Percentiles rank a stretch among this genome's conserved stretches.
phyloP scores from a whole-genome alignment of 2,797 vertebrate species.

The Sebastes itinus region DNA sequence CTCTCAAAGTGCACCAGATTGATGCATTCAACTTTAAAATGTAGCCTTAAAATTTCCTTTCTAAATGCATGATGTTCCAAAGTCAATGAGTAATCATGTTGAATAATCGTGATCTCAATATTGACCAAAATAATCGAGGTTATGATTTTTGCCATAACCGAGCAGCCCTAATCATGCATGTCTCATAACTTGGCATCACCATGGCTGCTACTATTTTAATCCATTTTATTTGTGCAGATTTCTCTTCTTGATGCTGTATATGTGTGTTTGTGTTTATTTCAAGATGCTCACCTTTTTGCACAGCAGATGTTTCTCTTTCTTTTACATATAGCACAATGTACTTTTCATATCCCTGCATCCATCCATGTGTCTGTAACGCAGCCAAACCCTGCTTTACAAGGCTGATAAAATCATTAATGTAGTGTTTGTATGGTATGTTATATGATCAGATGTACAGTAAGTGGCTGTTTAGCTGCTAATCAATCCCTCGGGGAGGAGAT shows the following conservation, averaged over 20 bases:
- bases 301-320: neutral
- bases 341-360: neutral
- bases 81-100: too few relatives aligned
- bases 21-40: too few relatives aligned
- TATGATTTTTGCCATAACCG: too few relatives aligned
- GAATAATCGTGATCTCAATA: too few relatives aligned
- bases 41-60: too few relatives aligned
- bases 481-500: neutral
- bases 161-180: neutral
- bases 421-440: neutral
- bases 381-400: neutral
- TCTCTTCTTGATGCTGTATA: neutral
- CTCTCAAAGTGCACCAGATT: too few relatives aligned
- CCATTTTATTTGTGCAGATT: neutral
- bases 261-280: neutral
- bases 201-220: neutral
- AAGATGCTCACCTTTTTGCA: neutral
- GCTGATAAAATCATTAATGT: neutral
- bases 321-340: neutral
- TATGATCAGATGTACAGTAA: slow-evolving; percentile 5
- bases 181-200: neutral
- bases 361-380: neutral
- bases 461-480: neutral
- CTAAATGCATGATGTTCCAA: too few relatives aligned
- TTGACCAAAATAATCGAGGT: too few relatives aligned